A percentile compares a stretch with the other conserved stretches of the same genome.
phyloP scores from a whole-genome alignment of 2,888 invertebrate species.

The Allolobophora icterica region DNA sequence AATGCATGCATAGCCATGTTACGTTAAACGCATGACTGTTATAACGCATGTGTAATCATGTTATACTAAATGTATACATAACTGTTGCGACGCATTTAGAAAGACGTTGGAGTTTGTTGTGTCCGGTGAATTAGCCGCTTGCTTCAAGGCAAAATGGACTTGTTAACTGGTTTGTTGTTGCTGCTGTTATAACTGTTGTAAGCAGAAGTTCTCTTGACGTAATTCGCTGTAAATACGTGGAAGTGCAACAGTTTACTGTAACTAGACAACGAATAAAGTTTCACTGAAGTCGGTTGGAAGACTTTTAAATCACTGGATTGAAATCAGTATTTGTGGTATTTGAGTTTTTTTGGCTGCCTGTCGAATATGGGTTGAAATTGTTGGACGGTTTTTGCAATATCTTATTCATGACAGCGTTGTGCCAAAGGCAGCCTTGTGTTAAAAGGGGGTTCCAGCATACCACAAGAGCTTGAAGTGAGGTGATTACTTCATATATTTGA shows the following conservation, averaged over 20 bases:
- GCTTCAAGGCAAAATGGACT: neutral
- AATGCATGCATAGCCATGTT: neutral
- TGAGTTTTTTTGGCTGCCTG: too few relatives aligned
- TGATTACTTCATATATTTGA: neutral
- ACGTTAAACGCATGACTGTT: too few relatives aligned
- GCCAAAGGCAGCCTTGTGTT: neutral
- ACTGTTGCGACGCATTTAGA: too few relatives aligned
- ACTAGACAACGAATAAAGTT: too few relatives aligned
- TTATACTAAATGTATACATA: neutral
- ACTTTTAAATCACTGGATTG: too few relatives aligned
- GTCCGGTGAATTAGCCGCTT: neutral
- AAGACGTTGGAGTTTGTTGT: neutral
- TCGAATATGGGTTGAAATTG: too few relatives aligned
- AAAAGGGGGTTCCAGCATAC: neutral
- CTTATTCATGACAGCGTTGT: neutral
- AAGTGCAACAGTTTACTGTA: neutral
- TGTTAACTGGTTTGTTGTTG: neutral
- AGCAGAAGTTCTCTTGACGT: neutral
- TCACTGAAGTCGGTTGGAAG: too few relatives aligned
- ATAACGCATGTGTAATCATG: neutral
- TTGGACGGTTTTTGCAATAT: neutral
- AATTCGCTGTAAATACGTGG: neutral
- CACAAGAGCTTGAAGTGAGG: neutral
- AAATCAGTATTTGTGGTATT: too few relatives aligned
- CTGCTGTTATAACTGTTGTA: neutral